Conservation (phyloP, 2,888 invertebrate species). For the Aplocera efformata region DNA sequence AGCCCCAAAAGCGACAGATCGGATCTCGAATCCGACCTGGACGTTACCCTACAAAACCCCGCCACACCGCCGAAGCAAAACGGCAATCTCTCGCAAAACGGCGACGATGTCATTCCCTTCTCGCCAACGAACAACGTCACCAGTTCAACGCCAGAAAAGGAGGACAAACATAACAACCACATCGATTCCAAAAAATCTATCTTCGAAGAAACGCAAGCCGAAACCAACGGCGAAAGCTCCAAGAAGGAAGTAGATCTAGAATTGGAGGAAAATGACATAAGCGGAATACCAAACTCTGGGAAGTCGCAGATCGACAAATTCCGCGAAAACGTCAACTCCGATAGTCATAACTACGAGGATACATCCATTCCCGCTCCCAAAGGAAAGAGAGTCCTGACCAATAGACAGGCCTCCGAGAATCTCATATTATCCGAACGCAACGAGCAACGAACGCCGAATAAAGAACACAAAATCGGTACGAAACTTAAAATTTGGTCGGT, state of each 20-base stretch:
- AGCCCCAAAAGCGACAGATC: constrained; percentile 55
- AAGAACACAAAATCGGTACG: constrained; percentile 55
- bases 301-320: constrained; percentile 17
- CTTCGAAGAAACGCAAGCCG: constrained; percentile 1
- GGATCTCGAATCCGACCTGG: constrained; percentile 53
- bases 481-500: constrained; percentile 43
- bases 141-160: constrained; percentile 38
- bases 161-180: constrained; percentile 14
- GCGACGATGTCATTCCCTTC: constrained; percentile 22
- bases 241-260: background rate
- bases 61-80: constrained; percentile 12
- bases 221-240: background rate
- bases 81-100: constrained; percentile 20
- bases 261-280: constrained; percentile 3
- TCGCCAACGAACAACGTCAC: constrained; percentile 22
- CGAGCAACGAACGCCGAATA: constrained; percentile 38
- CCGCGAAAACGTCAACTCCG: constrained; percentile 7
- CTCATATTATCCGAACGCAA: constrained; percentile 38
- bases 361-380: constrained; percentile 4
- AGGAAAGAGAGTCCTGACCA: constrained; percentile 17
- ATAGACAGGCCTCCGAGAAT: constrained; percentile 34
- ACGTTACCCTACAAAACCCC: constrained; percentile 31
- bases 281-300: constrained; percentile 7
- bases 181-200: constrained; percentile 2
- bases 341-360: constrained; percentile 12